Percentiles rank a stretch among this genome's conserved stretches.
Conservation (phyloP, 2,113 vertebrate species). For the Salvator merianae region DNA sequence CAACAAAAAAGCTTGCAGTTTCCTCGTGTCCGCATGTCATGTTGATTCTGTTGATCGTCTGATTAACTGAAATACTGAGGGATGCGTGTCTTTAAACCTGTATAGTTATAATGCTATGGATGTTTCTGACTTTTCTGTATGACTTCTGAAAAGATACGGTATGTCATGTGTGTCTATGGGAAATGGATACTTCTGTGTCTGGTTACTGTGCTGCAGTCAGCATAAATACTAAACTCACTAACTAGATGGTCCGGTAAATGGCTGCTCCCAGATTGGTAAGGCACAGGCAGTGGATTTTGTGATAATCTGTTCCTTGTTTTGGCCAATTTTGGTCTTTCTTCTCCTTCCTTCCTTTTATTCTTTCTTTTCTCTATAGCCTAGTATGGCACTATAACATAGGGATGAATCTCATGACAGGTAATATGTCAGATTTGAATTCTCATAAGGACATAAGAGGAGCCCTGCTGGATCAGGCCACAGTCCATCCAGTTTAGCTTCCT, state of each 20-base stretch:
- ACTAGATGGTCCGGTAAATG: neutral
- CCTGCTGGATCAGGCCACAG: too few species aligned
- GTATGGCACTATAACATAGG: neutral
- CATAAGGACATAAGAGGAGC: too few species aligned
- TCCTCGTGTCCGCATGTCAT: neutral
- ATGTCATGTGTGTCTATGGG: neutral
- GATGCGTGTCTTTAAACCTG: neutral
- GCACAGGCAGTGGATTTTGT: neutral
- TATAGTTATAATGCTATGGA: neutral
- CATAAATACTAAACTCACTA: neutral
- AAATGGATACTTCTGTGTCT: conserved; percentile 1
- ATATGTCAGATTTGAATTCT: too few species aligned
- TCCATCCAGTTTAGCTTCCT: too few species aligned
- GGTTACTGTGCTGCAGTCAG: neutral
- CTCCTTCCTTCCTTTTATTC: neutral
- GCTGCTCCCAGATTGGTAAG: neutral
- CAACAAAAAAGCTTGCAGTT: neutral
- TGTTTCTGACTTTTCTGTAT: too few species aligned
- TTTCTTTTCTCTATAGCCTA: neutral
- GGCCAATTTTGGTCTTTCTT: neutral
- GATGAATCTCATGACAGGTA: too few species aligned
- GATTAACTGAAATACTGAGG: neutral
- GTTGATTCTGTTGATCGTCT: neutral
- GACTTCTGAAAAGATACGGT: neutral
- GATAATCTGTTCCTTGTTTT: neutral